Percentiles rank a stretch among this genome's conserved stretches.
These are phyloP conservation scores for Anarhynchus alexandrinus DNA, from an alignment of 2,113 vertebrate species.

Conservation along the genomic window DNA sequence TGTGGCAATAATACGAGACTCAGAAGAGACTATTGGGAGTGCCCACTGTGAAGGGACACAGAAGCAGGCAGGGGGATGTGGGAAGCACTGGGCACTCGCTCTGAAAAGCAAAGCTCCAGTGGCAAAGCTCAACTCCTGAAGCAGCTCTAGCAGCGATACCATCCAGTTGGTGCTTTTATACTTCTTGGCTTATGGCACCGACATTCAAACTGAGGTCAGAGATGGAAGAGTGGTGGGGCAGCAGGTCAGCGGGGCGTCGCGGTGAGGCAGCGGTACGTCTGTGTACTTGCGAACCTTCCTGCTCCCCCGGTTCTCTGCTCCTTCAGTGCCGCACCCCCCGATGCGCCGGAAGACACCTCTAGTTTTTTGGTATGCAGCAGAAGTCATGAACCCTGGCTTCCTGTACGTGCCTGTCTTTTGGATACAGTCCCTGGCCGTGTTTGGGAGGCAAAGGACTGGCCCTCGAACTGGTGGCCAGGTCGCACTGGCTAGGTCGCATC, in stretches of 20 bases:
- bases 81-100: neutral
- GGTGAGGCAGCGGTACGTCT: neutral
- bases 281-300: neutral
- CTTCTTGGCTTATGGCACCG: neutral
- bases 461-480: neutral
- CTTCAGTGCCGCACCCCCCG: neutral
- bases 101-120: neutral
- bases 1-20: neutral
- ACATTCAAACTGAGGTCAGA: neutral
- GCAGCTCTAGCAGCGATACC: neutral
- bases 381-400: neutral
- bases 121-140: neutral
- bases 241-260: neutral
- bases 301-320: neutral
- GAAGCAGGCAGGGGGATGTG: neutral
- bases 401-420: neutral
- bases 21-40: neutral
- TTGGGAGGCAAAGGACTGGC: neutral
- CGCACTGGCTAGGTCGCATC: fast-evolving
- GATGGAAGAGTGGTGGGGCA: neutral
- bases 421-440: neutral
- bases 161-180: neutral
- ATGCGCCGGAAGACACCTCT: neutral
- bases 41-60: neutral
- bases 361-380: neutral